Conservation (phyloP, 2,113 vertebrate genomes). For the Brachyistius frenatus region DNA sequence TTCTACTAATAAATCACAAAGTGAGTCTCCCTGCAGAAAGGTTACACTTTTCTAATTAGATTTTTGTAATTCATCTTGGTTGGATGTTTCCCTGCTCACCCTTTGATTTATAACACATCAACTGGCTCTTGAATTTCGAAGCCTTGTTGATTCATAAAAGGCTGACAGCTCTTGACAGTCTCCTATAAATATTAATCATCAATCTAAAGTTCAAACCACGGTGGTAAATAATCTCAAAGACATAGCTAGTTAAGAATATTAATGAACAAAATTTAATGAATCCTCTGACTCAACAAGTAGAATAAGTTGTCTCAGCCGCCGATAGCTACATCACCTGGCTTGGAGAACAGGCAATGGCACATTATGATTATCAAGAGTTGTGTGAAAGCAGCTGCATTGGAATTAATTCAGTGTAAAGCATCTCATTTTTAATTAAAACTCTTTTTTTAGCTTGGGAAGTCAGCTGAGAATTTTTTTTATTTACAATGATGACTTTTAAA, state of each 20-base stretch:
- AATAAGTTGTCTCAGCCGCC: constrained; percentile 9
- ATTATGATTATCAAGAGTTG: background rate
- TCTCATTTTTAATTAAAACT: constrained; percentile 47
- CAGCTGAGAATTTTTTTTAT: constrained; percentile 32
- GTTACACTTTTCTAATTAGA: constrained; percentile 69
- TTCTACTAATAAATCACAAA: constrained; percentile 61
- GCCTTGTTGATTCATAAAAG: constrained; percentile 71
- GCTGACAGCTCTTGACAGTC: constrained; percentile 69
- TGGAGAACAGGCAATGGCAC: background rate
- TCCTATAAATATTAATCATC: constrained; percentile 76
- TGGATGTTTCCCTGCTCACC: constrained; percentile 44
- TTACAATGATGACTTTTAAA: constrained; percentile 23
- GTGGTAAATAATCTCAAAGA: constrained; percentile 61
- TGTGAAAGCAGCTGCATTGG: constrained; percentile 3
- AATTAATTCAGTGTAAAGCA: constrained; percentile 23
- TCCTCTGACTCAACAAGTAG: constrained; percentile 39
- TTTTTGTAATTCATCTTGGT: constrained; percentile 62
- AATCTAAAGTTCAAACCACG: constrained; percentile 63
- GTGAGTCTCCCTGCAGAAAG: constrained; percentile 47
- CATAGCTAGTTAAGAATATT: constrained; percentile 61
- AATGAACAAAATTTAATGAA: constrained; percentile 65
- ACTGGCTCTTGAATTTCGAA: constrained; percentile 59
- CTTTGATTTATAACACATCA: constrained; percentile 72
- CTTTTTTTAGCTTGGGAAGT: constrained; percentile 49
- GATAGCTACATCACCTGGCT: background rate